These are phyloP conservation scores for Sparidentex hasta DNA, from an alignment of 2,797 vertebrate species.

Conservation along the genomic window DNA sequence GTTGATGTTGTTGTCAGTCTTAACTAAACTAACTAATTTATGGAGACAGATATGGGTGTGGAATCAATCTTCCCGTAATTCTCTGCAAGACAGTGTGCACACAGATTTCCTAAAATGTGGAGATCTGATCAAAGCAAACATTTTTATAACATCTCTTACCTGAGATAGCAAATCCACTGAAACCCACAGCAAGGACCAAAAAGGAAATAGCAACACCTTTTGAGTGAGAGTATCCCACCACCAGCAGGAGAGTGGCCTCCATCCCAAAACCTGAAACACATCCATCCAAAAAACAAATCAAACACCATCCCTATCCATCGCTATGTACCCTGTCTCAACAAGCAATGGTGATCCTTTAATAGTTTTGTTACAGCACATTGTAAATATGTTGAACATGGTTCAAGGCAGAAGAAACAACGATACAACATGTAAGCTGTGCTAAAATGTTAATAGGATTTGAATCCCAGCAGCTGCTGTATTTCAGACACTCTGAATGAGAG, in stretches of 20 bases:
- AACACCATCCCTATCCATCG: slow-evolving; percentile 1
- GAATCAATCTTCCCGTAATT: background rate
- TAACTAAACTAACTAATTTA: background rate
- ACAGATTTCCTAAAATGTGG: no score
- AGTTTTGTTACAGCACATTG: background rate
- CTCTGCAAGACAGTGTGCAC: background rate
- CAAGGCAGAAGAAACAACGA: slow-evolving; percentile 8
- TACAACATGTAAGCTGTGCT: slow-evolving; percentile 21
- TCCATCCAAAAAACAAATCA: slow-evolving; percentile 2
- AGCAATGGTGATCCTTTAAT: background rate
- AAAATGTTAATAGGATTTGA: slow-evolving; percentile 40
- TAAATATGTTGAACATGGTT: slow-evolving; percentile 5
- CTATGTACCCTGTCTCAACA: background rate
- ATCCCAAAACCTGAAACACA: slow-evolving; percentile 89
- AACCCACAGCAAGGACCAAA: slow-evolving; percentile 92
- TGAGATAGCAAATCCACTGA: slow-evolving; percentile 95
- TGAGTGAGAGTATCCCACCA: slow-evolving; percentile 93
- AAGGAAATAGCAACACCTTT: slow-evolving; percentile 92
- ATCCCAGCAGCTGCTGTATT: slow-evolving; percentile 22
- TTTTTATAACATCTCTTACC: slow-evolving; percentile 76
- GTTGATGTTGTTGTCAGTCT: background rate
- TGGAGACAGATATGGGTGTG: background rate
- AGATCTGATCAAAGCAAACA: background rate
- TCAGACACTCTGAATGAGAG: slow-evolving; percentile 11
- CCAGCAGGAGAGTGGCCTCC: slow-evolving; percentile 93